Percentiles rank a stretch among this genome's conserved stretches.
These are phyloP conservation scores for Notarius lentiginosus DNA, from an alignment of 2,113 vertebrate genomes.

Conservation along the genomic window DNA sequence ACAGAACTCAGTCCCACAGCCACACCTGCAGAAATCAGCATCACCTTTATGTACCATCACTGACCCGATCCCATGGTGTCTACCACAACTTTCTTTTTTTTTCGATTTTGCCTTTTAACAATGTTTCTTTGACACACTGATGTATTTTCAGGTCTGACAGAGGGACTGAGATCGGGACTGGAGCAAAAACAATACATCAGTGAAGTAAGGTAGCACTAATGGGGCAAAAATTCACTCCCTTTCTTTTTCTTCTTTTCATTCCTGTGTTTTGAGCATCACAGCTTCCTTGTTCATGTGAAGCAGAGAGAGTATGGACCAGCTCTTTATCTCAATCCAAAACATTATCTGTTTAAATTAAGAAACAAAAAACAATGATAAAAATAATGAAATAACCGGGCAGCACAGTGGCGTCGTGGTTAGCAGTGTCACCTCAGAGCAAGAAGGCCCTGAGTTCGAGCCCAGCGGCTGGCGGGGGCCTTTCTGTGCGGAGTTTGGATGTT, in stretches of 20 bases:
- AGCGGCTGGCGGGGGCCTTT: too few species aligned
- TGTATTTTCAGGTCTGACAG: too few species aligned
- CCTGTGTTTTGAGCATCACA: background rate
- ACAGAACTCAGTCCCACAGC: background rate
- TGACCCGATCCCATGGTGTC: too few species aligned
- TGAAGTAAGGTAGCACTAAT: background rate
- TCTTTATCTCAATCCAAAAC: background rate
- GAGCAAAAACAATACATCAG: background rate
- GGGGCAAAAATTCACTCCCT: background rate
- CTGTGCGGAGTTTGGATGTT: too few species aligned
- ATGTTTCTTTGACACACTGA: background rate
- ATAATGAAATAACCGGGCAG: too few species aligned
- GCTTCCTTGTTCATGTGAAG: background rate
- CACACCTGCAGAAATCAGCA: background rate
- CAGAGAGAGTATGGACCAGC: background rate
- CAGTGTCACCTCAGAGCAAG: too few species aligned
- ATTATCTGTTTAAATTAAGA: background rate
- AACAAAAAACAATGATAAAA: too few species aligned
- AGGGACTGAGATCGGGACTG: background rate
- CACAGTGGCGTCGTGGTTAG: too few species aligned
- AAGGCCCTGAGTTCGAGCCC: too few species aligned
- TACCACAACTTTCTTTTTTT: too few species aligned
- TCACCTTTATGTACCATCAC: background rate
- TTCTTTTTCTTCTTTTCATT: background rate
- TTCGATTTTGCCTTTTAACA: too few species aligned